A percentile compares a stretch with the other conserved stretches of the same genome.
Evolutionary conservation across 2,888 invertebrate genomes (phyloP).

Genomic region (Leucophora obtusa): DNA sequence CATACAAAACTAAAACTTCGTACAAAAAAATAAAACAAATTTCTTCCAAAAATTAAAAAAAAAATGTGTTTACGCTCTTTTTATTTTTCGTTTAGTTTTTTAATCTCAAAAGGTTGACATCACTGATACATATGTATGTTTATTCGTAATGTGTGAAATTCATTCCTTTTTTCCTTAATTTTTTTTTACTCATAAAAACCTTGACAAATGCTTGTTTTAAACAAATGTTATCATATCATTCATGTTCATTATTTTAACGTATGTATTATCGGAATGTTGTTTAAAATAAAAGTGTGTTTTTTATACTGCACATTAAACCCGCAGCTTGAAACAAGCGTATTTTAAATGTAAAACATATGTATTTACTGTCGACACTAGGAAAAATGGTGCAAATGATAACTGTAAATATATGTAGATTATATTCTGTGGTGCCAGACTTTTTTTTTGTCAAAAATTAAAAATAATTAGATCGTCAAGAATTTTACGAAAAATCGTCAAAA

Average conservation of each 20-base stretch:
- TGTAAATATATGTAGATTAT: no score
- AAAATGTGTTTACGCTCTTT: no score
- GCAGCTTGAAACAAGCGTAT: not conserved
- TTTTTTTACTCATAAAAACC: not conserved
- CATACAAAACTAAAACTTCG: no score
- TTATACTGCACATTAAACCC: not conserved
- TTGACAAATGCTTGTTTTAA: constrained; percentile 1
- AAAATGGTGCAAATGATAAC: not conserved
- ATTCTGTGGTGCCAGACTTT: no score
- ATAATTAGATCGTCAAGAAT: no score
- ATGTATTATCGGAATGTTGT: not conserved
- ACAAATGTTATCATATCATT: not conserved
- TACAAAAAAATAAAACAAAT: no score
- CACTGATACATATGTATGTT: no score
- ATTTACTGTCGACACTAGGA: not conserved
- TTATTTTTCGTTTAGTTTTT: no score
- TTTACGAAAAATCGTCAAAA: no score
- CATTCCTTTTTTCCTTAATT: not conserved
- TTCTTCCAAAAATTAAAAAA: no score
- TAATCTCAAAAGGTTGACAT: no score
- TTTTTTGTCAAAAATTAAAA: no score
- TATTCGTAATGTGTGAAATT: not conserved
- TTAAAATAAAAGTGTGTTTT: not conserved
- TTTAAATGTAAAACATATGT: not conserved
- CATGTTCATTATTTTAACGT: not conserved